A percentile compares a stretch with the other conserved stretches of the same genome.
phyloP scores from a whole-genome alignment of 2,888 invertebrate species.

The Trachelus iudaicus region DNA sequence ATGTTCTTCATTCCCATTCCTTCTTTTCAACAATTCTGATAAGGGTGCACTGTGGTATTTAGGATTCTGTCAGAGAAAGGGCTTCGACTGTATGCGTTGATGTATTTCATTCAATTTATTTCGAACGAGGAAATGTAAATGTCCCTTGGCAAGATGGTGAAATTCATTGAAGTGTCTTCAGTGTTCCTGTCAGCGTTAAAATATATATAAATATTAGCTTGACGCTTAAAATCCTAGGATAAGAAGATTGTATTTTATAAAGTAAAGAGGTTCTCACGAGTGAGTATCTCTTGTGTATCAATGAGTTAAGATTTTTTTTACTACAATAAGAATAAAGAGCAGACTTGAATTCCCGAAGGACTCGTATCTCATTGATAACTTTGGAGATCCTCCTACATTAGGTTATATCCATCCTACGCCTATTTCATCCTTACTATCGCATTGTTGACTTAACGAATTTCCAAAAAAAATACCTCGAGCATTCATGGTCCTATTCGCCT shows the following conservation, averaged over 20 bases:
- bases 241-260: not conserved
- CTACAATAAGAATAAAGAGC: too few relatives aligned
- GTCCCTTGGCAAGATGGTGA: not conserved
- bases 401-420: not conserved
- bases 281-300: not conserved
- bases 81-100: not conserved
- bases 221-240: not conserved
- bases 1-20: not conserved
- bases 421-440: not conserved
- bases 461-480: not conserved
- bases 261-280: not conserved
- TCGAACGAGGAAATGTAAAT: not conserved
- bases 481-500: too few relatives aligned
- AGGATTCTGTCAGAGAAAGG: not conserved
- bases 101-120: not conserved
- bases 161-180: not conserved
- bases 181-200: not conserved
- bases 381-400: not conserved
- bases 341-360: not conserved
- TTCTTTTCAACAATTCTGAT: not conserved
- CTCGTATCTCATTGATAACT: not conserved
- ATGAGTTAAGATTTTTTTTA: not conserved
- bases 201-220: not conserved
- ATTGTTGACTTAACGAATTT: not conserved
- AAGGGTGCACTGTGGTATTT: not conserved